Evolutionary conservation across 2,888 invertebrate genomes (phyloP).

Genomic region (Quadriops clusia): DNA sequence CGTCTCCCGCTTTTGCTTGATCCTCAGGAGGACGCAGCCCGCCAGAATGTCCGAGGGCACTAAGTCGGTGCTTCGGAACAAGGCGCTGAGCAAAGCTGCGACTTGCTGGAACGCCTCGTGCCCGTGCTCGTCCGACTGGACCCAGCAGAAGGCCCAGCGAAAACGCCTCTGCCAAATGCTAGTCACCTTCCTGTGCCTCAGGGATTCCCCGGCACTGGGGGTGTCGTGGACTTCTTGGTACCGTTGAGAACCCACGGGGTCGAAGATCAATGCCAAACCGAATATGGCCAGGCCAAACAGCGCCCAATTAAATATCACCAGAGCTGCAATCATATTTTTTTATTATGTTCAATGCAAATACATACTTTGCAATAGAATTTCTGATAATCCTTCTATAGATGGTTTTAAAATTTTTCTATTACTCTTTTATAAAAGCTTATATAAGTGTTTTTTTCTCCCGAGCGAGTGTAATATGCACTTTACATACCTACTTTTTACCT

Average conservation of each 20-base stretch:
- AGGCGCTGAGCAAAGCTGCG: conserved; percentile 62
- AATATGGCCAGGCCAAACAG: conserved; percentile 61
- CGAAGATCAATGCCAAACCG: conserved; percentile 68
- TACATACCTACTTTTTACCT: too few relatives aligned
- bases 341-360: too few relatives aligned
- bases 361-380: too few relatives aligned
- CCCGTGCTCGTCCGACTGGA: conserved; percentile 61
- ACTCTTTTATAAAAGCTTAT: too few relatives aligned
- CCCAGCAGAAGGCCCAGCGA: conserved; percentile 62
- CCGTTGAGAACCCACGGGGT: conserved; percentile 59
- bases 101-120: conserved; percentile 70
- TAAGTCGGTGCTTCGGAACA: conserved; percentile 74
- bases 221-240: conserved; percentile 52
- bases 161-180: conserved; percentile 64
- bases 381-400: too few relatives aligned
- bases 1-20: conserved; percentile 62
- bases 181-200: conserved; percentile 57
- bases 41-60: conserved; percentile 84
- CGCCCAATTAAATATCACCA: conserved; percentile 74
- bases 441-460: too few relatives aligned
- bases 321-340: conserved; percentile 49
- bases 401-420: too few relatives aligned
- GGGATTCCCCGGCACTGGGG: conserved; percentile 30
- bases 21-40: conserved; percentile 71
- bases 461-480: too few relatives aligned